A percentile compares a stretch with the other conserved stretches of the same genome.
phyloP scores from a whole-genome alignment of 2,113 vertebrate genomes.

The Orthonyx spaldingii region DNA sequence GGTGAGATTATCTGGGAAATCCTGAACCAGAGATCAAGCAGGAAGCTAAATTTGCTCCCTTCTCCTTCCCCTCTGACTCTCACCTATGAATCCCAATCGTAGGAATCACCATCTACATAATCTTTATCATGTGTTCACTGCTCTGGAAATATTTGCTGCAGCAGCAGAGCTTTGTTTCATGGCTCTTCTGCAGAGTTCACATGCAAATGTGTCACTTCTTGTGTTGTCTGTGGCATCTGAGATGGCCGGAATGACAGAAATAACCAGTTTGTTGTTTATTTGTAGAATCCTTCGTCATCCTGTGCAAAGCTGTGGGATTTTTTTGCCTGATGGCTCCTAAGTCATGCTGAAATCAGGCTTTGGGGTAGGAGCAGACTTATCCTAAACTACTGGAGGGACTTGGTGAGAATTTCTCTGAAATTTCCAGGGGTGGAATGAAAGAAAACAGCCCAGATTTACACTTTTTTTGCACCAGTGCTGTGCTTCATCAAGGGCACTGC shows the following conservation, averaged over 20 bases:
- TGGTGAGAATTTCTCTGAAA: neutral
- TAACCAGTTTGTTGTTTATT: neutral
- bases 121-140: neutral
- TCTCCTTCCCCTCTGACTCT: neutral
- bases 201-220: neutral
- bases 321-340: neutral
- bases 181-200: neutral
- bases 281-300: neutral
- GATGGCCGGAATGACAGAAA: neutral
- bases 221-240: neutral
- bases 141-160: neutral
- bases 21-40: neutral
- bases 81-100: neutral
- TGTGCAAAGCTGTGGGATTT: neutral
- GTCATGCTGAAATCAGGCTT: neutral
- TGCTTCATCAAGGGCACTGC: neutral
- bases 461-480: neutral
- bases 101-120: neutral
- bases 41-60: neutral
- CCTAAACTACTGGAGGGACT: neutral
- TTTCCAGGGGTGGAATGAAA: neutral
- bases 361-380: neutral
- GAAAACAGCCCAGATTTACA: neutral
- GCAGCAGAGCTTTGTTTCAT: neutral
- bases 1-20: neutral